Conservation (phyloP, 1,140 invertebrate genomes). For the Heliothis subflexa region DNA sequence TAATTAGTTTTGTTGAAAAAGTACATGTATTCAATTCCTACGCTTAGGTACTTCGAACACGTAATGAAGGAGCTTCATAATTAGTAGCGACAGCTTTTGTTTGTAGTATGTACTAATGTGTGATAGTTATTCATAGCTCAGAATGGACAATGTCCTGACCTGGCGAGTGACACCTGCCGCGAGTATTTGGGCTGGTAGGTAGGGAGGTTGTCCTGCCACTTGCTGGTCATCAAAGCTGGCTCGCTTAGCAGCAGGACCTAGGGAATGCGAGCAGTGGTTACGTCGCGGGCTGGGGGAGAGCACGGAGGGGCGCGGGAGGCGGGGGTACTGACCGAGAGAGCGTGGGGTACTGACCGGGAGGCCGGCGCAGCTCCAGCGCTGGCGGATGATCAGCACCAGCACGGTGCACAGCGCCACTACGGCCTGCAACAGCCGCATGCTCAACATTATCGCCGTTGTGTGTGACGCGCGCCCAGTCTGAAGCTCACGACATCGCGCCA, state of each 20-base stretch:
- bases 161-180: neutral
- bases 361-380: conserved; percentile 47
- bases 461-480: too few relatives aligned
- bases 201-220: conserved; percentile 12
- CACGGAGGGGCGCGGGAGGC: too few relatives aligned
- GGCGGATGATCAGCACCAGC: conserved; percentile 54
- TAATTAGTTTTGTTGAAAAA: too few relatives aligned
- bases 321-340: too few relatives aligned
- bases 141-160: neutral
- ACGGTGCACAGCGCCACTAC: conserved; percentile 54
- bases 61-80: too few relatives aligned
- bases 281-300: neutral
- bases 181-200: neutral
- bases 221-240: conserved; percentile 5
- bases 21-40: too few relatives aligned
- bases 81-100: too few relatives aligned
- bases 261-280: neutral
- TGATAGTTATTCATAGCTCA: too few relatives aligned
- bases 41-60: too few relatives aligned
- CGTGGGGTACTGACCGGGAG: conserved; percentile 26
- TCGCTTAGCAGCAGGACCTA: neutral
- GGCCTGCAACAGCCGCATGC: conserved; percentile 55
- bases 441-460: neutral
- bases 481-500: too few relatives aligned
- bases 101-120: too few relatives aligned